Evolutionary conservation across 2,113 vertebrate genomes (phyloP).

Genomic region (Chrysochloris asiatica): DNA sequence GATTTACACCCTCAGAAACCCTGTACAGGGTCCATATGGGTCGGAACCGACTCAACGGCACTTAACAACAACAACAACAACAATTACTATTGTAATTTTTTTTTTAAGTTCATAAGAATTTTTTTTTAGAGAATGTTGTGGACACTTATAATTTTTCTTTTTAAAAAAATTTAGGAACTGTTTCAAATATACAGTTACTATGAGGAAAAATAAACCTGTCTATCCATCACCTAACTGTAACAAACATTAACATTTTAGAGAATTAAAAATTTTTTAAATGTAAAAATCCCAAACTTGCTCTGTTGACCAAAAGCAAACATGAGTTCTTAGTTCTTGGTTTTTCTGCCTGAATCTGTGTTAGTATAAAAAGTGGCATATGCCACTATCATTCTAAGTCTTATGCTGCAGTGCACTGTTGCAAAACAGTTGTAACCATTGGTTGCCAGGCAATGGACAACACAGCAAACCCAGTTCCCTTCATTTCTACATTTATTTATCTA

Average conservation of each 20-base stretch:
- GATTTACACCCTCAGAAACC: no score
- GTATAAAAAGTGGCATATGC: constrained; percentile 56
- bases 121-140: background rate
- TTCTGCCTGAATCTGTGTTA: constrained; percentile 46
- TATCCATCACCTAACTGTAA: background rate
- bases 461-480: constrained; percentile 82
- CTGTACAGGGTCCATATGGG: no score
- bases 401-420: constrained; percentile 46
- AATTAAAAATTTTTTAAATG: constrained; percentile 2
- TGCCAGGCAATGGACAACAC: constrained; percentile 85
- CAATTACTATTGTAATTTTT: background rate
- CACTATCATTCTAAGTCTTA: constrained; percentile 44
- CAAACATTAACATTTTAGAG: constrained; percentile 27
- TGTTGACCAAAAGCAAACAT: constrained; percentile 56
- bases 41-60: no score
- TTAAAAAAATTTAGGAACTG: constrained; percentile 4
- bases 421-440: constrained; percentile 74
- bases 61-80: no score
- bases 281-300: background rate
- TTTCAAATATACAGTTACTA: constrained; percentile 2
- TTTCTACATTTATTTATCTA: constrained; percentile 81
- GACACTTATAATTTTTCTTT: background rate
- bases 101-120: constrained; percentile 17
- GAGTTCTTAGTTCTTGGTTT: constrained; percentile 47
- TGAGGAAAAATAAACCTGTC: background rate